Percentiles rank a stretch among this genome's conserved stretches.
Evolutionary conservation across 2,113 vertebrate genomes (phyloP).

Genomic region (Tor tambroides): DNA sequence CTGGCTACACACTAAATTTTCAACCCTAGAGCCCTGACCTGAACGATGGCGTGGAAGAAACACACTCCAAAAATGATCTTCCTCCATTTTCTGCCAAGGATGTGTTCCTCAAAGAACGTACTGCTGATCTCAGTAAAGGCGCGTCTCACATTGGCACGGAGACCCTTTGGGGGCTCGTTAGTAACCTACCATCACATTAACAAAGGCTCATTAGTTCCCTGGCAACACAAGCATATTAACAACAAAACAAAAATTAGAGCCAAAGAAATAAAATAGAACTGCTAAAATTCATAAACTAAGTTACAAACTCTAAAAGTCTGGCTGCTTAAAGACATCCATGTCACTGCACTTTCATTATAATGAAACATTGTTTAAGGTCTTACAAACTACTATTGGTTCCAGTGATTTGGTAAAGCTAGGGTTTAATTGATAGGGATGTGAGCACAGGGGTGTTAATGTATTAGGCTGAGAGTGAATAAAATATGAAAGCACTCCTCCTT

Average conservation of each 20-base stretch:
- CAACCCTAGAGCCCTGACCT: conserved; percentile 62
- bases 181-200: conserved; percentile 71
- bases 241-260: conserved; percentile 2
- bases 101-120: conserved; percentile 79
- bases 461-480: conserved; percentile 7
- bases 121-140: conserved; percentile 80
- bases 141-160: conserved; percentile 78
- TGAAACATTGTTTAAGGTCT: neutral
- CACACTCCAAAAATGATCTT: conserved; percentile 80
- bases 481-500: neutral
- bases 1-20: neutral
- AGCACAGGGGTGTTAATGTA: conserved; percentile 25
- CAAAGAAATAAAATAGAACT: neutral
- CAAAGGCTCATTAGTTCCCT: conserved; percentile 25
- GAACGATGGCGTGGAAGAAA: conserved; percentile 82
- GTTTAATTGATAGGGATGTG: neutral
- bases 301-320: neutral
- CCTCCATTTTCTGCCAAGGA: conserved; percentile 77
- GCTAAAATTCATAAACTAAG: neutral
- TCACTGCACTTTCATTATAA: neutral
- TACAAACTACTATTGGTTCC: neutral
- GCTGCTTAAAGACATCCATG: neutral
- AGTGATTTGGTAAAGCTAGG: conserved; percentile 1
- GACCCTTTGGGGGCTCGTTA: conserved; percentile 82
- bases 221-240: neutral